These are phyloP conservation scores for Hemicentrotus pulcherrimus DNA, from an alignment of 35 echinoderm and acorn worm species.

Conservation along the genomic window DNA sequence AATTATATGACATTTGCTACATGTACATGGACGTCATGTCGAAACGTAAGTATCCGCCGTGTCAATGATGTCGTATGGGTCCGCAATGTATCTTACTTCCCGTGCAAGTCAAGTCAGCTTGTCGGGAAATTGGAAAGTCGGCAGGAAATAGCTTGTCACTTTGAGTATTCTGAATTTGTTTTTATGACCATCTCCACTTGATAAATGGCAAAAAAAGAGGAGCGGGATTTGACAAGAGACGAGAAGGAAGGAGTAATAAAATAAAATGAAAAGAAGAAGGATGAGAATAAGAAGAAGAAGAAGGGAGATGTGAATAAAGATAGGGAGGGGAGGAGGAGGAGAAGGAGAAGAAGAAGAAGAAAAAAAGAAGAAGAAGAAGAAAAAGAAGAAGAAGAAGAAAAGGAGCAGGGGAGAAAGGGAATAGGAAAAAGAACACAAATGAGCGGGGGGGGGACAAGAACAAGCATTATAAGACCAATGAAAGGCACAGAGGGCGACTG, in stretches of 20 bases:
- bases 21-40: too few relatives aligned
- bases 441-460: background rate
- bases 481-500: background rate
- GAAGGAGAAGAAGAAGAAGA: background rate
- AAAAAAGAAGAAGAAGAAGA: background rate
- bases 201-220: background rate
- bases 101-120: background rate
- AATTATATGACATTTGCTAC: too few relatives aligned
- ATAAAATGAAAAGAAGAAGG: background rate
- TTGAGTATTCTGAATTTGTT: conserved; percentile 13
- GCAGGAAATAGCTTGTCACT: background rate
- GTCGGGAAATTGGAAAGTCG: background rate
- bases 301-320: background rate
- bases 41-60: too few relatives aligned
- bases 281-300: background rate
- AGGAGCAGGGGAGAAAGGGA: background rate
- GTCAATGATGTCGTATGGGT: too few relatives aligned
- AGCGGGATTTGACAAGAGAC: background rate
- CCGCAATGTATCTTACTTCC: too few relatives aligned
- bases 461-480: background rate
- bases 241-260: background rate
- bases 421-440: background rate
- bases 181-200: background rate
- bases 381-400: background rate
- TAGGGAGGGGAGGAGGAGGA: too few relatives aligned